Evolutionary conservation across 64 coral and sea anemone genomes (phyloP), one percentile per base, ranked within the genome.

Genomic region (Pachyseris speciosa): DNA sequence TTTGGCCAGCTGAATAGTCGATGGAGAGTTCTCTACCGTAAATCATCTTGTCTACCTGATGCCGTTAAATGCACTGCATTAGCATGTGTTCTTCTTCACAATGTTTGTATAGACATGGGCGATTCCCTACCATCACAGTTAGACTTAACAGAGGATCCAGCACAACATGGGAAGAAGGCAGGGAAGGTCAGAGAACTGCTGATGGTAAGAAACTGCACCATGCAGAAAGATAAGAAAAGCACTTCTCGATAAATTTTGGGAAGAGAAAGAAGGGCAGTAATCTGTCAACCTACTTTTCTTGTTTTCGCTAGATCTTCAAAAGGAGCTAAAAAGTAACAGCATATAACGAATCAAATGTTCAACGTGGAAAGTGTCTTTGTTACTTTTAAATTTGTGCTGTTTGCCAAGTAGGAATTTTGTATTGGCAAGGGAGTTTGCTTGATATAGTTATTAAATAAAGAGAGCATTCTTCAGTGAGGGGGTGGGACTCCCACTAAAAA

Each of bases 111-210:
- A 77, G 41, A 77, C 74, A 77, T 77, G 74, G 74, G 17, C 40
- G 34, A 77, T 77, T 77, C 41, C 74, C 74, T 77, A 42, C 75
- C 47, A 80, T 80, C 75, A 50, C 73, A 76, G 73, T 45, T 44
- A 80, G 75, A 78, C 75, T 78, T 78, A 78, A 78, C 75, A 50
- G 75, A 80, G 75, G 41, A 80, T 80, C 43, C 75, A 80, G 75
- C 75, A 52, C 75, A 80, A 80, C 75, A 80, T 80, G 75, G 75
- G 74, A 77, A 37, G 48, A 80, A 32, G 48, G 48, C 38, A 37
- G 48, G 69, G 69, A 72, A 34, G 69, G 45, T 40, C 37, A 80
- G 75, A 45, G 39, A 44, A 80, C 75, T 80, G 34, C 40, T 55
- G 75, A 80, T 78, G 75, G 45, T 80, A 41, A 80, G 75, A 80